Evolutionary conservation across 2,113 vertebrate species (phyloP).

Genomic region (Salvelinus sp.): DNA sequence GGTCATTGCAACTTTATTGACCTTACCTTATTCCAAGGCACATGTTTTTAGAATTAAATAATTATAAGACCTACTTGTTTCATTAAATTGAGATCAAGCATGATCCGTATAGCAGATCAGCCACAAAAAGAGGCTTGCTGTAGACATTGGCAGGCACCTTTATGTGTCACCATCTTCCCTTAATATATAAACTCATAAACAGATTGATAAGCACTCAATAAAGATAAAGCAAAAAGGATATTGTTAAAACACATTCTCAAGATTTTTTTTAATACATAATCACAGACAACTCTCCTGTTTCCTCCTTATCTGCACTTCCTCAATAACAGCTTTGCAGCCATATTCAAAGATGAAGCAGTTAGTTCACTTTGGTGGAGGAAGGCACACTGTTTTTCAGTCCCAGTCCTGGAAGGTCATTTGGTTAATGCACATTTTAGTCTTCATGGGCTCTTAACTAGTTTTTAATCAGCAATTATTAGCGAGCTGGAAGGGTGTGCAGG

Average conservation of each 20-base stretch:
- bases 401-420: constrained; percentile 76
- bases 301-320: constrained; percentile 43
- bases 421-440: constrained; percentile 88
- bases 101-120: constrained; percentile 47
- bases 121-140: constrained; percentile 43
- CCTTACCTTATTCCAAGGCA: too few relatives aligned
- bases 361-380: constrained; percentile 48
- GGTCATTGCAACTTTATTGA: too few relatives aligned
- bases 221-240: constrained; percentile 39
- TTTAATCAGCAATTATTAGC: constrained; percentile 92
- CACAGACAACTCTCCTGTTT: constrained; percentile 25
- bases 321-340: constrained; percentile 36
- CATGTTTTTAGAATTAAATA: too few relatives aligned
- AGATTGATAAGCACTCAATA: constrained; percentile 37
- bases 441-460: constrained; percentile 88
- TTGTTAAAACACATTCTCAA: constrained; percentile 17
- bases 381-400: constrained; percentile 54
- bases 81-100: constrained; percentile 44
- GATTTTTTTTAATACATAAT: background rate
- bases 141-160: constrained; percentile 14
- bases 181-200: constrained; percentile 31
- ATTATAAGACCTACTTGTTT: constrained; percentile 35
- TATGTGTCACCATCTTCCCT: background rate
- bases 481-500: constrained; percentile 71
- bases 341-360: constrained; percentile 54